Percentiles rank a stretch among this genome's conserved stretches.
Conservation (phyloP, 2,113 vertebrate genomes). For the Mystacornis crossleyi region DNA sequence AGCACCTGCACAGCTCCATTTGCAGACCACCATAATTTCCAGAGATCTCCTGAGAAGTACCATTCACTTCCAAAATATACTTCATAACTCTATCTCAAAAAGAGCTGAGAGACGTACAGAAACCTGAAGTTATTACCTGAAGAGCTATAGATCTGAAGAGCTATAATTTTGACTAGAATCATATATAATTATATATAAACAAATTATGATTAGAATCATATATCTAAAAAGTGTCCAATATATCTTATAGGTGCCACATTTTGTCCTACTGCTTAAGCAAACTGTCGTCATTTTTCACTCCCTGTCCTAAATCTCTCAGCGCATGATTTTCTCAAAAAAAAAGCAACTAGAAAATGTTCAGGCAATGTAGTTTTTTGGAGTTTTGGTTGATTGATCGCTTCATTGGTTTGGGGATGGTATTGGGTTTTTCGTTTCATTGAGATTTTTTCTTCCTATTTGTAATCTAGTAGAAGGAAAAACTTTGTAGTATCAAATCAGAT, state of each 20-base stretch:
- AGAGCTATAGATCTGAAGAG: neutral
- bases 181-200: neutral
- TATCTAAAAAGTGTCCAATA: neutral
- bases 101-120: neutral
- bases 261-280: neutral
- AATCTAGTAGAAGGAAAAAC: neutral
- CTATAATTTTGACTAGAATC: neutral
- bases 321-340: neutral
- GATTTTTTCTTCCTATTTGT: neutral
- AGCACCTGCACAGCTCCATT: neutral
- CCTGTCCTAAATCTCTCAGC: neutral
- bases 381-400: neutral
- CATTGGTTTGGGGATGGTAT: accelerated
- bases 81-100: neutral
- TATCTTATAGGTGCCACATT: neutral
- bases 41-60: neutral
- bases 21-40: neutral
- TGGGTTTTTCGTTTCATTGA: accelerated
- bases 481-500: neutral
- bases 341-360: neutral
- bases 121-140: neutral
- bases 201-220: neutral
- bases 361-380: accelerated
- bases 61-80: neutral
- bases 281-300: accelerated